Evolutionary conservation across 1,140 invertebrate genomes (phyloP).

Genomic region (Drosophila jambulina): DNA sequence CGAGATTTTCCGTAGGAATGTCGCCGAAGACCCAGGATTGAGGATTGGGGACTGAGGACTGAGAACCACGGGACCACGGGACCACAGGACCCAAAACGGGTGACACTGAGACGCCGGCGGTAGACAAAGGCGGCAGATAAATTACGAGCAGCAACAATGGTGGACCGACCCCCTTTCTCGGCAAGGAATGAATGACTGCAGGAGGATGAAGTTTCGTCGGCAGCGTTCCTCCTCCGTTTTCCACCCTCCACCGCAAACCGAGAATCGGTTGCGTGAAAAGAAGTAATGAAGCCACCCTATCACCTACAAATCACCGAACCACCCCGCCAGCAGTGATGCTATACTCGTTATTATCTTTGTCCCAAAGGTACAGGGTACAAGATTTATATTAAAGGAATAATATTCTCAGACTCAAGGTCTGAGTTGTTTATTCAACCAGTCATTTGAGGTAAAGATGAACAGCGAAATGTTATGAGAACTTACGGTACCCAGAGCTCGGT

Average conservation of each 20-base stretch:
- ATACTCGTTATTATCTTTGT: not conserved
- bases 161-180: slow-evolving; percentile 20
- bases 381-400: not conserved
- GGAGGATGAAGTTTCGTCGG: slow-evolving; percentile 62
- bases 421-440: no score
- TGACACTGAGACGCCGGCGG: slow-evolving; percentile 30
- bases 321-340: not conserved
- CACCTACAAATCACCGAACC: slow-evolving; percentile 9
- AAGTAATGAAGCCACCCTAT: slow-evolving; percentile 61
- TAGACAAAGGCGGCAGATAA: slow-evolving; percentile 70
- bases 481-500: not conserved
- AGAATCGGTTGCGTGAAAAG: slow-evolving; percentile 60
- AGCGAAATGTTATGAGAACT: not conserved
- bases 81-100: slow-evolving; percentile 19
- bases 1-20: slow-evolving; percentile 52
- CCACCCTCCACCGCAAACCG: slow-evolving; percentile 32
- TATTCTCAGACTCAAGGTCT: not conserved
- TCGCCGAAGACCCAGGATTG: slow-evolving; percentile 19
- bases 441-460: no score
- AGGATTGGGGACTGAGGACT: slow-evolving; percentile 1
- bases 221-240: slow-evolving; percentile 34
- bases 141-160: slow-evolving; percentile 67
- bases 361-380: not conserved
- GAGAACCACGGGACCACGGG: not conserved
- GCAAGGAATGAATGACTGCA: slow-evolving; percentile 51